Evolutionary conservation across 2,888 invertebrate genomes (phyloP).

Genomic region (Caenorhabditis wallacei): DNA sequence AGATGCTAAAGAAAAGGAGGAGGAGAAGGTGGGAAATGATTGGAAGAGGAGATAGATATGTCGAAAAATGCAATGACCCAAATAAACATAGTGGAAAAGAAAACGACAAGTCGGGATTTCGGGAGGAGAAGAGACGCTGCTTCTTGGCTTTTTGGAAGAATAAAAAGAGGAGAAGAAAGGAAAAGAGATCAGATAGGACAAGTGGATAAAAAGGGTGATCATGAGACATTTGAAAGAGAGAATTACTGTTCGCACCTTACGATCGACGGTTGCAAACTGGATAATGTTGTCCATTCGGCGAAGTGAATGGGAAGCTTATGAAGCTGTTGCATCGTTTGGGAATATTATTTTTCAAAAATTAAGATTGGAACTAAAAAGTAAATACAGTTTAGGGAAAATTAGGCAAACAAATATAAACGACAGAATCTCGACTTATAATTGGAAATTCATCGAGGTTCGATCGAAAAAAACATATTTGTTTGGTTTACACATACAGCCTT

Average conservation of each 20-base stretch:
- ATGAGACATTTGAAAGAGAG: not conserved
- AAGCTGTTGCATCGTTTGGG: not conserved
- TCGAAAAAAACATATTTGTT: too few relatives aligned
- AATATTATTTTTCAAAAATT: too few relatives aligned
- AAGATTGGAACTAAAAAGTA: too few relatives aligned
- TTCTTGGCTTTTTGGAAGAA: slow-evolving; percentile 10
- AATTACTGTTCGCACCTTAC: slow-evolving; percentile 50
- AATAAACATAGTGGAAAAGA: slow-evolving; percentile 54
- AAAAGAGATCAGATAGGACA: slow-evolving; percentile 54
- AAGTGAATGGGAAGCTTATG: not conserved
- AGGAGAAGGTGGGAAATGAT: slow-evolving; percentile 7
- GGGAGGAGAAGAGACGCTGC: slow-evolving; percentile 12
- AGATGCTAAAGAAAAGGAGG: not conserved
- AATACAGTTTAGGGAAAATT: too few relatives aligned
- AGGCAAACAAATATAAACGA: too few relatives aligned
- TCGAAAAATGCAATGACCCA: slow-evolving; percentile 68
- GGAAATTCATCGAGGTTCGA: too few relatives aligned
- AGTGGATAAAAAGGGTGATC: slow-evolving; percentile 49
- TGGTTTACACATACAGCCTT: too few relatives aligned
- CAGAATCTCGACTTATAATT: too few relatives aligned
- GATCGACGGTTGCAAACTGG: slow-evolving; percentile 25
- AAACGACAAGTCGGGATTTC: slow-evolving; percentile 33
- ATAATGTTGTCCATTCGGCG: slow-evolving; percentile 18
- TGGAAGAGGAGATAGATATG: slow-evolving; percentile 33
- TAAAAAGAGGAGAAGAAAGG: not conserved